Evolutionary conservation across 2,888 invertebrate genomes (phyloP).

Genomic region (Lutraria lutraria): DNA sequence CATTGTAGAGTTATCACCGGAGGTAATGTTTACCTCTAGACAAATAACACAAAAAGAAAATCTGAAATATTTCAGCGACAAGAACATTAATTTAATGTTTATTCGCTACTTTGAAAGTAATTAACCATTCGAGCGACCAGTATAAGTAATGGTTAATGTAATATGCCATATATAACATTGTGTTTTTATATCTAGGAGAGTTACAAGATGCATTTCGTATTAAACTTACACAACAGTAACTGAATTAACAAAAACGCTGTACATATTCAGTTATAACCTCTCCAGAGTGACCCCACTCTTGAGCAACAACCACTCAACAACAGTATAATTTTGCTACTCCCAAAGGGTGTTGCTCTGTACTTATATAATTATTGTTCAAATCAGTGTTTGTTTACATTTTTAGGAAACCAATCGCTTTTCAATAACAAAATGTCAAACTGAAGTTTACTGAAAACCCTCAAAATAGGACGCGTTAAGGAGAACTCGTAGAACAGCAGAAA

Average conservation of each 20-base stretch:
- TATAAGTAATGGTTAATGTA: neutral
- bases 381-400: too few species aligned
- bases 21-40: neutral
- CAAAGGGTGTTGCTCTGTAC: too few species aligned
- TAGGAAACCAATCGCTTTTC: too few species aligned
- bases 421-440: too few species aligned
- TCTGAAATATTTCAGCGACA: neutral
- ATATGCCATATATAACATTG: neutral
- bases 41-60: neutral
- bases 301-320: too few species aligned
- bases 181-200: neutral
- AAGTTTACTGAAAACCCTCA: too few species aligned
- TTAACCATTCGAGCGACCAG: neutral
- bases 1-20: neutral
- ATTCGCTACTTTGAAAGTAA: conserved; percentile 1
- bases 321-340: too few species aligned
- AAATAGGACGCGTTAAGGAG: too few species aligned
- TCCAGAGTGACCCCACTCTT: too few species aligned
- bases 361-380: too few species aligned
- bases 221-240: neutral
- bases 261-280: too few species aligned
- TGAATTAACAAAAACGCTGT: neutral
- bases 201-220: neutral
- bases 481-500: too few species aligned
- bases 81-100: conserved; percentile 12